Evolutionary conservation across 2,888 invertebrate genomes (phyloP), one percentile per base, ranked within the genome.

Genomic region (Chymomyza caudatula): DNA sequence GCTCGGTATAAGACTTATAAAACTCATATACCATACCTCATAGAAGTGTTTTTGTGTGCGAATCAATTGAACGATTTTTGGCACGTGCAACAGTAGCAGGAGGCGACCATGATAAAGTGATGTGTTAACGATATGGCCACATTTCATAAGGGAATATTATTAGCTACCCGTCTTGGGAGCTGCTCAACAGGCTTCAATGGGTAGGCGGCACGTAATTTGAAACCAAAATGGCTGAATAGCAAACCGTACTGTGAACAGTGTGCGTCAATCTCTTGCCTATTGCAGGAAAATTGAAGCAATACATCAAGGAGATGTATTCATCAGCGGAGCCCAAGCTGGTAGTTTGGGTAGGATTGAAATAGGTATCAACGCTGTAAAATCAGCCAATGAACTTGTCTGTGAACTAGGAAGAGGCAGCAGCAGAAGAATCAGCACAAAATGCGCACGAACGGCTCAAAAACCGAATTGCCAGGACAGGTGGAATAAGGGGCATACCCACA

Each of bases 401-500:
- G 4, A 37, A 11, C 8, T 11, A 37, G 11, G 29, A 3, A 11
- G 4, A 29, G 11, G 11, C 8, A 37, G 5, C 8, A 11, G 29
- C 3, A 37, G 29, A 8, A 37, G 29, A 8, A 37, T 11, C 2
- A 73, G 68, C 68, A 67, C 63, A 69, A 71, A 73, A 71, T 60
- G 73, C 63, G 44, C 73, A 73, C 63, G 54, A 60, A 54, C 55
- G 56, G 44, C 71, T 60, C 60, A 22, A 58, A 22, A 58, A 63
- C 73, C 59, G 68, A 55, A 61, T 44, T 54, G 43, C 29, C 17
- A 61, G 25, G 25, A 5, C 5, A 44, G n/a, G 8, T 15, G 11
- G 44, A 15, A 15, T 44, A 1, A 5, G 15, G 20, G n/a, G 20
- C 29, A 58, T 15, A 19, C 23, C 22, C 19, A 2, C 17, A 3